These are phyloP conservation scores for Lomographa bimaculata DNA, from an alignment of 2,888 invertebrate species.

Conservation along the genomic window DNA sequence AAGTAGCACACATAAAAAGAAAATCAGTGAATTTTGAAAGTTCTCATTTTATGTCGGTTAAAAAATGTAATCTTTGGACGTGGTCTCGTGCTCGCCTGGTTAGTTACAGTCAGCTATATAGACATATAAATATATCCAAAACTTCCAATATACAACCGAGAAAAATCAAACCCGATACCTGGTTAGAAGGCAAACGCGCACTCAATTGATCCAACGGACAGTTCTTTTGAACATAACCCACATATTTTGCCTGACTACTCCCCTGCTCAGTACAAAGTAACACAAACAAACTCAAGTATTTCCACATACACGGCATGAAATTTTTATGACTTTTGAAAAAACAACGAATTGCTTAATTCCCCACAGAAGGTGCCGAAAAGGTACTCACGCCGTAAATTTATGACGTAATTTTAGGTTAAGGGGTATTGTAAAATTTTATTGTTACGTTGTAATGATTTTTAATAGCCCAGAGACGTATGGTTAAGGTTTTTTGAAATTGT, in stretches of 20 bases:
- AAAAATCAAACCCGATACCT: no score
- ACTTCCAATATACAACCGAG: no score
- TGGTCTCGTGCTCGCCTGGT: no score
- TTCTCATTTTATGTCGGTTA: no score
- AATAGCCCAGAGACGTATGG: constrained; percentile 27
- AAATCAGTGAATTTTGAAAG: no score
- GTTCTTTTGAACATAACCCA: no score
- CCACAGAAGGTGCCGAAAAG: constrained; percentile 31
- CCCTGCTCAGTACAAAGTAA: constrained; percentile 1
- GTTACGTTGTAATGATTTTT: constrained; percentile 38
- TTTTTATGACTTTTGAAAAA: constrained; percentile 29
- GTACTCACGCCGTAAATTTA: constrained; percentile 29
- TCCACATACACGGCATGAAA: constrained; percentile 33
- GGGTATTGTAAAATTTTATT: constrained; percentile 49
- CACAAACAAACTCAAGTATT: constrained; percentile 14
- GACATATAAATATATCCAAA: no score
- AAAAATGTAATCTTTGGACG: no score
- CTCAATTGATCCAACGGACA: no score
- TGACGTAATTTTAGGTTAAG: constrained; percentile 43
- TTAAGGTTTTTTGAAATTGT: constrained; percentile 16
- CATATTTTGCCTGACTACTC: constrained; percentile 3
- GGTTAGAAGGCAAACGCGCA: no score
- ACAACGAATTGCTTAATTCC: constrained; percentile 44
- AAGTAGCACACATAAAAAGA: no score
- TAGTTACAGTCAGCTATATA: no score